Evolutionary conservation across 2,888 invertebrate genomes (phyloP).

Genomic region (Lithophane ornitopus): DNA sequence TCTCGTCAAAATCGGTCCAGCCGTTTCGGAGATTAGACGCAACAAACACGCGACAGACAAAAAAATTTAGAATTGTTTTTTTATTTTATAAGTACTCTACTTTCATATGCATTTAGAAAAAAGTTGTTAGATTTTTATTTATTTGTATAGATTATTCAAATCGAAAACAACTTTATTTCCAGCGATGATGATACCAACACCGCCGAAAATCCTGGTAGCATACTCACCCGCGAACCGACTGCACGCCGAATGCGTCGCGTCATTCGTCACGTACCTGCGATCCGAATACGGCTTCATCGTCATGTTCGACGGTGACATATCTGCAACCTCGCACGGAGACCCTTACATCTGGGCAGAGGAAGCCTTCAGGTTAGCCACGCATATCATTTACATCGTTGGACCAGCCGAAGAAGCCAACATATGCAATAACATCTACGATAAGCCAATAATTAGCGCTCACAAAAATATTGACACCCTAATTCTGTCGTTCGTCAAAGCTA

Average conservation of each 20-base stretch:
- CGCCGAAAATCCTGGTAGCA: constrained; percentile 83
- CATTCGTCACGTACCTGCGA: constrained; percentile 82
- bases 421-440: constrained; percentile 83
- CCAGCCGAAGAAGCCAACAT: constrained; percentile 78
- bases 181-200: constrained; percentile 81
- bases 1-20: no score
- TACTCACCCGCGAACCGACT: constrained; percentile 82
- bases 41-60: no score
- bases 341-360: constrained; percentile 85
- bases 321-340: constrained; percentile 79
- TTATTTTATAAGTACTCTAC: no score
- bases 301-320: constrained; percentile 84
- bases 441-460: constrained; percentile 81
- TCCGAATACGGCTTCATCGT: constrained; percentile 84
- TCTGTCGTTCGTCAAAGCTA: constrained; percentile 77
- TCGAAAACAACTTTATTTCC: constrained; percentile 44
- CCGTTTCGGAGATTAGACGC: no score
- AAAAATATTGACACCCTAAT: constrained; percentile 80
- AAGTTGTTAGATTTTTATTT: no score
- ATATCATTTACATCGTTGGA: constrained; percentile 83
- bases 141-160: background rate
- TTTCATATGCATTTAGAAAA: no score
- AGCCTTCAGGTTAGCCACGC: constrained; percentile 78
- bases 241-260: constrained; percentile 84
- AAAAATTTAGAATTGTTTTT: no score